phyloP scores from a whole-genome alignment of 2,113 vertebrate species.

The Sciurus niger region DNA sequence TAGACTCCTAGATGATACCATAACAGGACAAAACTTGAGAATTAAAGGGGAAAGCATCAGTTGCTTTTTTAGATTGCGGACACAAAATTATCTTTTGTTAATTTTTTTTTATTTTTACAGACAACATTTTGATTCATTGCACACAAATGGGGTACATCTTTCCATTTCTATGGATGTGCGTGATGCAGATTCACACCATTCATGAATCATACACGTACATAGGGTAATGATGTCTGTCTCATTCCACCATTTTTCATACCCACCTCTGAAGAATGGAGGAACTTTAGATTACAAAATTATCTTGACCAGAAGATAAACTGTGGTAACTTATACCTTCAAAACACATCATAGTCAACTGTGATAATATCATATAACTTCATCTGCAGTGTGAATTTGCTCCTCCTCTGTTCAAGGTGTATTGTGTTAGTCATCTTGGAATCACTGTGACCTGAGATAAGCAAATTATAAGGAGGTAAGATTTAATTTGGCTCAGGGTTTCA shows the following conservation, averaged over 20 bases:
- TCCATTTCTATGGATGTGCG: too few species aligned
- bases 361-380: rapidly evolving
- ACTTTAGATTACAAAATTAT: neutral
- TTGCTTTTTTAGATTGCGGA: neutral
- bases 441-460: neutral
- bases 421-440: neutral
- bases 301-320: neutral
- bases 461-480: neutral
- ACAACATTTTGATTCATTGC: too few species aligned
- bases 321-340: neutral
- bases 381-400: neutral
- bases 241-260: too few species aligned
- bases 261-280: too few species aligned
- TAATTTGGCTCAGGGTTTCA: neutral
- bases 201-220: too few species aligned
- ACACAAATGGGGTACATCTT: too few species aligned
- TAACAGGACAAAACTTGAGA: neutral
- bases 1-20: neutral
- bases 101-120: too few species aligned
- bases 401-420: neutral
- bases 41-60: neutral
- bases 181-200: too few species aligned
- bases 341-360: neutral
- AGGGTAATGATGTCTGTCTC: too few species aligned
- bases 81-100: neutral